Conservation (phyloP, 2,113 vertebrate genomes). For the Sylvietta virens region DNA sequence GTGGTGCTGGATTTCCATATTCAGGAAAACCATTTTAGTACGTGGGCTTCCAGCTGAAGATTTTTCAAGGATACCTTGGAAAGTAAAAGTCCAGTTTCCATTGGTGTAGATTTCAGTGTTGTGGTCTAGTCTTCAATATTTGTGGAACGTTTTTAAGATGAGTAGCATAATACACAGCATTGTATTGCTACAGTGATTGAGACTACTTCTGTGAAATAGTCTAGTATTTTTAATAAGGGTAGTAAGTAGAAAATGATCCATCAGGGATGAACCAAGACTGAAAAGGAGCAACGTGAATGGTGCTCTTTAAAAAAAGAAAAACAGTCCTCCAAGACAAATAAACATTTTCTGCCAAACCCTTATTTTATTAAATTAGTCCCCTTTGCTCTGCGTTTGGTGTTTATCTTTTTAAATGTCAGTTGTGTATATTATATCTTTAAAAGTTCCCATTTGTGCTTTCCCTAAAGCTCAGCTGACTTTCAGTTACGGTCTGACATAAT, state of each 20-base stretch:
- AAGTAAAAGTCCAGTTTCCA: neutral
- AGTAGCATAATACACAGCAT: neutral
- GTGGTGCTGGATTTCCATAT: neutral
- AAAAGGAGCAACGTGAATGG: slow-evolving; percentile 12
- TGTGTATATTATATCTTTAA: neutral
- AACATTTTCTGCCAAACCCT: neutral
- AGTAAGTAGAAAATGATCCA: slow-evolving; percentile 27
- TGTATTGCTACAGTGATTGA: neutral
- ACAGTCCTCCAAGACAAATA: neutral
- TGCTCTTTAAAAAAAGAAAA: neutral
- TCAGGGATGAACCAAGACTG: neutral
- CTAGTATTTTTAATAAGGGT: slow-evolving; percentile 5
- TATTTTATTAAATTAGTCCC: slow-evolving; percentile 48
- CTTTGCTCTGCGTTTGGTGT: slow-evolving; percentile 14
- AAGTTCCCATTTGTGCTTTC: slow-evolving; percentile 34
- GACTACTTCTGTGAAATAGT: neutral
- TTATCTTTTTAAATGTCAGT: slow-evolving; percentile 38
- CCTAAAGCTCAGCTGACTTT: slow-evolving; percentile 10
- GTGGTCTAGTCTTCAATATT: neutral
- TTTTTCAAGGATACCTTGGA: neutral
- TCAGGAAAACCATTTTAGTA: neutral
- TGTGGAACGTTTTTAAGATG: neutral
- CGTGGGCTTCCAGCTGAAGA: neutral
- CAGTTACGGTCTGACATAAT: neutral
- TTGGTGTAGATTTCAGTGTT: neutral